Conservation (phyloP, 2,888 invertebrate genomes). For the Ormyrus pomaceus region DNA sequence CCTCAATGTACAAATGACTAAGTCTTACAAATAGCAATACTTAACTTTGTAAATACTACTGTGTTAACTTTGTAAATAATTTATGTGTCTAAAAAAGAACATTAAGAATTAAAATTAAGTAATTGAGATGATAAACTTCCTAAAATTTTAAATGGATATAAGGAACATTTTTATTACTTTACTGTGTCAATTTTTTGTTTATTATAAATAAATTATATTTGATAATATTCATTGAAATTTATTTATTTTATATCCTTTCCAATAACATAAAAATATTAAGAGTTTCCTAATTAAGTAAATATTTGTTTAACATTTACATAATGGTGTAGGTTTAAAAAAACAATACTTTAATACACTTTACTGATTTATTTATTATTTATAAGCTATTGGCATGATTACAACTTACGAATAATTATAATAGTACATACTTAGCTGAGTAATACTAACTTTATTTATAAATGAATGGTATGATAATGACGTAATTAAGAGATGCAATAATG, state of each 20-base stretch:
- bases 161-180: no score
- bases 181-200: no score
- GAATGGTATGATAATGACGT: conserved; percentile 52
- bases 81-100: background rate
- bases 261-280: no score
- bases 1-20: conserved; percentile 85
- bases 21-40: conserved; percentile 1
- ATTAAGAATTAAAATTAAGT: no score
- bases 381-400: conserved; percentile 57
- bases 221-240: background rate
- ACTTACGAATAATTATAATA: conserved; percentile 56
- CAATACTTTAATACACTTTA: conserved; percentile 26
- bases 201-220: background rate
- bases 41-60: conserved; percentile 42
- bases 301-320: no score
- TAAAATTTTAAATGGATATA: no score
- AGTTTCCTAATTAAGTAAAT: no score
- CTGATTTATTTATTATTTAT: conserved; percentile 54
- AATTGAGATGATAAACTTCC: no score
- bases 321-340: background rate
- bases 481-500: conserved; percentile 46
- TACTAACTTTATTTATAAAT: conserved; percentile 55
- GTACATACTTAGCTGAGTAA: conserved; percentile 52
- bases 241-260: no score
- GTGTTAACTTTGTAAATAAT: conserved; percentile 6